phyloP scores from a whole-genome alignment of 2,113 vertebrate species.

The Bettongia penicillata region DNA sequence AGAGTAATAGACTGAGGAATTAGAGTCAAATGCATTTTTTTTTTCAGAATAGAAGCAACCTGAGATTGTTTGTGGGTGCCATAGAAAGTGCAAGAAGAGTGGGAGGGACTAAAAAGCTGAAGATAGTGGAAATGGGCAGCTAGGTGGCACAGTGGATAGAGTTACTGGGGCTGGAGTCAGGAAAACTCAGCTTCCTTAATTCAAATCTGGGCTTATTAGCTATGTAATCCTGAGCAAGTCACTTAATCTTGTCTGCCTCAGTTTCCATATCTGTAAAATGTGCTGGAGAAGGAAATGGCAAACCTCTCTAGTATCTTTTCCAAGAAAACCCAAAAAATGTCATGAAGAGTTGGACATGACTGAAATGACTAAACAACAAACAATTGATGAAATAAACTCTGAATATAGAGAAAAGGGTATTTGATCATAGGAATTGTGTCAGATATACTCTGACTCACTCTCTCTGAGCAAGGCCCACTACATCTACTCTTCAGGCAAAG shows the following conservation, averaged over 20 bases:
- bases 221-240: background rate
- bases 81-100: background rate
- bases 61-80: background rate
- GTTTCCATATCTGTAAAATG: background rate
- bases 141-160: background rate
- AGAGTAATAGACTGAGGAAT: background rate
- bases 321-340: background rate
- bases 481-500: background rate
- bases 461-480: background rate
- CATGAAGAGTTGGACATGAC: background rate
- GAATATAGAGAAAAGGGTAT: background rate
- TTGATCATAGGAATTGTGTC: background rate
- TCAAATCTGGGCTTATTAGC: background rate
- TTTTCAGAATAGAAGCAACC: background rate
- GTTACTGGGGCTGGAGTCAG: background rate
- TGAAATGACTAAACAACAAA: background rate
- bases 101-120: background rate
- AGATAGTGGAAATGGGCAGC: background rate
- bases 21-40: background rate
- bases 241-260: background rate
- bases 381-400: background rate
- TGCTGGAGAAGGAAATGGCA: background rate
- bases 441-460: background rate
- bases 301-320: too few species aligned
- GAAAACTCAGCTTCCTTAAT: background rate